Evolutionary conservation across 2,888 invertebrate genomes (phyloP).

Genomic region (Trichogramma dendrolimi): DNA sequence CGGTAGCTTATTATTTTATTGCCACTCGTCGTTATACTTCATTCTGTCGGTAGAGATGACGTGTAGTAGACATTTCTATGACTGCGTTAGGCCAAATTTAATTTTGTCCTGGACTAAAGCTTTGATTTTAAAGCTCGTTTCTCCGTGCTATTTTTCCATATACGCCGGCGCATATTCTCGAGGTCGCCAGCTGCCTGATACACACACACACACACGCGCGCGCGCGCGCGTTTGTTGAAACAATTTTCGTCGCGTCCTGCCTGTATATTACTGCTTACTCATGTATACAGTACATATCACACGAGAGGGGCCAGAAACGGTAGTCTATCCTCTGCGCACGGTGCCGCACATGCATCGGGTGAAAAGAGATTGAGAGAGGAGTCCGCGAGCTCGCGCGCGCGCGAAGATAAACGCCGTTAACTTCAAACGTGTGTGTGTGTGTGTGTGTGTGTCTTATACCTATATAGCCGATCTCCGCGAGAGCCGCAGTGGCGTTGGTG

Average conservation of each 20-base stretch:
- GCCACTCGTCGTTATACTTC: too few species aligned
- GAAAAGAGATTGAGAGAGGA: background rate
- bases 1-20: too few species aligned
- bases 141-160: background rate
- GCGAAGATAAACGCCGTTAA: slow-evolving; percentile 42
- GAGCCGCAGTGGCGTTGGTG: too few species aligned
- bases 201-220: background rate
- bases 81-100: too few species aligned
- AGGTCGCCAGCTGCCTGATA: background rate
- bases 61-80: too few species aligned
- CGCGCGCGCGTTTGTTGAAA: background rate
- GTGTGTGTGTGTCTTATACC: too few species aligned
- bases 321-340: slow-evolving; percentile 33
- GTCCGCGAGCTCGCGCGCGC: slow-evolving; percentile 34
- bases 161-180: too few species aligned
- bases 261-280: background rate
- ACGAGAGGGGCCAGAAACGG: slow-evolving; percentile 22
- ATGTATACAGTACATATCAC: too few species aligned
- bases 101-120: too few species aligned
- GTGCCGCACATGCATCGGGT: slow-evolving; percentile 22
- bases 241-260: background rate
- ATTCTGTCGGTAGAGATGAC: too few species aligned
- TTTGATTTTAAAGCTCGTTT: too few species aligned
- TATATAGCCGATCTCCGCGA: too few species aligned
- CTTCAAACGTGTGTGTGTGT: slow-evolving; percentile 7